phyloP scores from a whole-genome alignment of 2,888 invertebrate species.

The Chloroclystis v-ata region DNA sequence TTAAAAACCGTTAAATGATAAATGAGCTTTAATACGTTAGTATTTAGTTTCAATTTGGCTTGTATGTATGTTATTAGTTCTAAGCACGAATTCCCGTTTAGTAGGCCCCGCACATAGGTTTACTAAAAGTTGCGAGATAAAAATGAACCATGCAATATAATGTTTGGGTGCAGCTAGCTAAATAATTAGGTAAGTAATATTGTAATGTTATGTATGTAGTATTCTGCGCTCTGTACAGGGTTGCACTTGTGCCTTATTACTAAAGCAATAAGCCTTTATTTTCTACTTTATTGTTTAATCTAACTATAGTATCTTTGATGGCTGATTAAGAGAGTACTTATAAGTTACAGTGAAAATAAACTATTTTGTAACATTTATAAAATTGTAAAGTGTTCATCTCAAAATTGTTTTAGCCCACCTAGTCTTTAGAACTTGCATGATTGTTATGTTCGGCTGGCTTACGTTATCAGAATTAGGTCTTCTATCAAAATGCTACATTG shows the following conservation, averaged over 20 bases:
- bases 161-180: slow-evolving; percentile 56
- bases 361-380: slow-evolving; percentile 33
- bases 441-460: slow-evolving; percentile 57
- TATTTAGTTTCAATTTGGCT: not conserved
- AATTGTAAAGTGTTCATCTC: slow-evolving; percentile 34
- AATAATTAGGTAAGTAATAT: slow-evolving; percentile 41
- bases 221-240: slow-evolving; percentile 23
- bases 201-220: slow-evolving; percentile 13
- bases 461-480: slow-evolving; percentile 62
- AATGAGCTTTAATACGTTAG: slow-evolving; percentile 3
- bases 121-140: slow-evolving; percentile 41
- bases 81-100: not conserved
- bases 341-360: slow-evolving; percentile 20
- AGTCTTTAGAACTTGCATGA: slow-evolving; percentile 67
- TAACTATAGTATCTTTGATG: slow-evolving; percentile 33
- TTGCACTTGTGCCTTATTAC: slow-evolving; percentile 44
- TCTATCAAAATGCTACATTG: slow-evolving; percentile 71
- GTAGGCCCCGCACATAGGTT: slow-evolving; percentile 26
- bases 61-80: not conserved
- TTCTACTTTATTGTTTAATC: slow-evolving; percentile 32
- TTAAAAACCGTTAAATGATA: not conserved
- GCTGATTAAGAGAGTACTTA: slow-evolving; percentile 18
- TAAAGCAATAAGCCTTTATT: slow-evolving; percentile 41
- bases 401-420: slow-evolving; percentile 72
- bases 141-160: slow-evolving; percentile 44